Evolutionary conservation across 2,797 vertebrate species (phyloP), one percentile per base, ranked within the genome.

Genomic region (Cynodonichthys magdalenae): DNA sequence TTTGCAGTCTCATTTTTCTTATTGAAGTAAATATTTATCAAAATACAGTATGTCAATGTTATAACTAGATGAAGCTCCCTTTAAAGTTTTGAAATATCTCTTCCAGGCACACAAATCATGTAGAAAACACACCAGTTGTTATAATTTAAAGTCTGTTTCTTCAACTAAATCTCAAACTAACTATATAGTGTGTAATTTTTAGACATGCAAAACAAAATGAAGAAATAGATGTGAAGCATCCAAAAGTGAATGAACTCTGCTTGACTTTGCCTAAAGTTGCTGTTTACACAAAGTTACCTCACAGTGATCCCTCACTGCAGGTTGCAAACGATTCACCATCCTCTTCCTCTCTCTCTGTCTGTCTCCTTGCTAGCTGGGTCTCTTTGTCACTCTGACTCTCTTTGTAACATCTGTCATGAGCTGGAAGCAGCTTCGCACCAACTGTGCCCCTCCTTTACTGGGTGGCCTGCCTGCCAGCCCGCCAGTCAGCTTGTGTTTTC

Each of bases 401-500:
- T 49, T 65, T 49, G 54, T 56, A 90, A 90, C 89, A 91, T 90
- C 89, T 91, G 89, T 82, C 82, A 69, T 57, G 69, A 69, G 84
- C 82, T 88, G 80, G 80, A 85, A 87, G 81, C 85, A 76, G 74
- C 81, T 84, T 82, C 81, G 69, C 75, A 75, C 88, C 83, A 85
- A 86, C 87, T 84, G 86, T 86, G 84, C 69, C 69, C 71, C 77
- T 79, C 68, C 77, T 84, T 75, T 74, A 70, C 81, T 82, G 63
- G 67, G 75, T 66, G 64, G 79, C 59, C 79, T 64, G 74, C 69
- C 75, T 83, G 85, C 84, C 81, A 84, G 85, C 84, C 81, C 83
- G 85, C 77, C 64, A 88, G 87, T 91, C 86, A 82, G 80, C 70
- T 76, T 56, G 70, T 68, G 78, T 85, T 91, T 91, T 88, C 87